Evolutionary conservation across 2,797 vertebrate genomes (phyloP).

Genomic region (Rhinichthys osculus): DNA sequence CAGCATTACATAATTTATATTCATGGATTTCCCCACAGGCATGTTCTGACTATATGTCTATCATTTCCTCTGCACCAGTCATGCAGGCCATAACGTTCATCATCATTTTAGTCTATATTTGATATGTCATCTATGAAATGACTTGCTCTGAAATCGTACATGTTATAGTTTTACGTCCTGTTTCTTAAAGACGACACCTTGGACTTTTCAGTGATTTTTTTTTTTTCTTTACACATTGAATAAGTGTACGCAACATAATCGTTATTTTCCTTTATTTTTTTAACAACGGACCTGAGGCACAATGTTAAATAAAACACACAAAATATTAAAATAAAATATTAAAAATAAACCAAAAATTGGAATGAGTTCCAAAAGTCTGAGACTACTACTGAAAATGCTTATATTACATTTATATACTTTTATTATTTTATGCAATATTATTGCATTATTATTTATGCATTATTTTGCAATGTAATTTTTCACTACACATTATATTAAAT

Average conservation of each 20-base stretch:
- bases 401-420: not conserved
- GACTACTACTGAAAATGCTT: not conserved
- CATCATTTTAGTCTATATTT: not conserved
- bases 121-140: not conserved
- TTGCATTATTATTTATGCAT: not conserved
- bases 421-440: not conserved
- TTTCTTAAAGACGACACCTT: too few relatives aligned
- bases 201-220: too few relatives aligned
- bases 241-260: not conserved
- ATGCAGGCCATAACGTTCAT: not conserved
- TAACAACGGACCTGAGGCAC: not conserved
- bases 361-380: not conserved
- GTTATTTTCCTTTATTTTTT: not conserved
- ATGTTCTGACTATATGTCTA: conserved; percentile 1
- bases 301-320: not conserved
- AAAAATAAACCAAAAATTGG: not conserved
- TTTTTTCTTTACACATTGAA: not conserved
- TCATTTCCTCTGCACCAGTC: not conserved
- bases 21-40: not conserved
- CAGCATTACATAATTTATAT: conserved; percentile 27
- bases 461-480: not conserved
- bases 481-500: not conserved
- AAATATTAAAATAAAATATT: not conserved
- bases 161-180: not conserved
- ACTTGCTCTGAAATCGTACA: not conserved